phyloP scores from a whole-genome alignment of 2,797 vertebrate species.

The Typhlichthys eigenmanni region DNA sequence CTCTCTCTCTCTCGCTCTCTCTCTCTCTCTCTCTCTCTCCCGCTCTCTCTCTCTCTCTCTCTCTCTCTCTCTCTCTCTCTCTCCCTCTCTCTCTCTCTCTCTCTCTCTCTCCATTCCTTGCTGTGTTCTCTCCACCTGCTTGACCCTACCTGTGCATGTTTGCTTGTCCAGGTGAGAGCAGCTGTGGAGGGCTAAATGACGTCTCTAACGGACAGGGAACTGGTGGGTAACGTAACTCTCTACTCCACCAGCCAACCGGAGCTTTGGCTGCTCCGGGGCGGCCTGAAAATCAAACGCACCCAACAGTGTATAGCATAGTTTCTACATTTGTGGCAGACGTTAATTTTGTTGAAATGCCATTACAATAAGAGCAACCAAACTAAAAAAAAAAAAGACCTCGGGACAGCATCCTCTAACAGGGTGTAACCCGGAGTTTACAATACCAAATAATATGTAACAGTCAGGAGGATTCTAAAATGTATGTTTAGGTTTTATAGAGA shows the following conservation, averaged over 20 bases:
- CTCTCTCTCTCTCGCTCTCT: too few relatives aligned
- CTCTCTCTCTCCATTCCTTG: slow-evolving; percentile 16
- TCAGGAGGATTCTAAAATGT: background rate
- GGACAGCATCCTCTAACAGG: background rate
- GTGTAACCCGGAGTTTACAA: too few relatives aligned
- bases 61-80: background rate
- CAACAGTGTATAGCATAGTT: slow-evolving; percentile 3
- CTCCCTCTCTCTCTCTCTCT: slow-evolving; percentile 23
- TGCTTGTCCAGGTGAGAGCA: slow-evolving; percentile 86
- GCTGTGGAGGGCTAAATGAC: slow-evolving; percentile 82
- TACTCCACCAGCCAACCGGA: slow-evolving; percentile 58
- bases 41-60: too few relatives aligned
- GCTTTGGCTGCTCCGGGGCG: slow-evolving; percentile 1
- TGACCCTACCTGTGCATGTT: slow-evolving; percentile 79
- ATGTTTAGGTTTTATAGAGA: background rate
- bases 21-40: background rate
- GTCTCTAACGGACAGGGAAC: slow-evolving; percentile 77
- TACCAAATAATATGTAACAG: background rate
- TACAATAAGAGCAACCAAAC: too few relatives aligned
- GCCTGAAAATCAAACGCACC: background rate
- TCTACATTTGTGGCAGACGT: background rate
- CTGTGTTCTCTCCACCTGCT: slow-evolving; percentile 46
- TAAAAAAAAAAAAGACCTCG: background rate
- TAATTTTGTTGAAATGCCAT: background rate
- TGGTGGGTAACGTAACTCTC: slow-evolving; percentile 72